Conservation (phyloP, 2,888 invertebrate species). For the Sesia bembeciformis region DNA sequence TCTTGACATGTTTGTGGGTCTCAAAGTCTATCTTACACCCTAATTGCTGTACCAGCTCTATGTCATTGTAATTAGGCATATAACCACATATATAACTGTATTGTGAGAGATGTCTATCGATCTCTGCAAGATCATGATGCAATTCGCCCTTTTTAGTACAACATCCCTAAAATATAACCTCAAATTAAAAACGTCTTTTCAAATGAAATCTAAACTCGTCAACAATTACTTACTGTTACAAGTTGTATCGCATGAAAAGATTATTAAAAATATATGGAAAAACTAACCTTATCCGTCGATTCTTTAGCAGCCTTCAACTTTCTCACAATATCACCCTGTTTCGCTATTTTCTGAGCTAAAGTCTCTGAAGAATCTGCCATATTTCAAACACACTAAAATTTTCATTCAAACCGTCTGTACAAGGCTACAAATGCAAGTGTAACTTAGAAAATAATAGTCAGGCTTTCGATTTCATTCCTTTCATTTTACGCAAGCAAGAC, state of each 20-base stretch:
- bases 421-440: conserved; percentile 44
- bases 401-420: conserved; percentile 14
- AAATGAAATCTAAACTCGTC: not conserved
- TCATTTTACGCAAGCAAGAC: conserved; percentile 22
- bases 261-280: not conserved
- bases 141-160: conserved; percentile 13
- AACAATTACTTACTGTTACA: conserved; percentile 26
- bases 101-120: conserved; percentile 60
- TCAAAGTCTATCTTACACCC: conserved; percentile 37
- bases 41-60: conserved; percentile 42
- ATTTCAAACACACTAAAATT: conserved; percentile 8
- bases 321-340: conserved; percentile 87
- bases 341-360: conserved; percentile 55
- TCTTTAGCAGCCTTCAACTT: conserved; percentile 88
- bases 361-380: conserved; percentile 55
- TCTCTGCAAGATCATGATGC: conserved; percentile 34
- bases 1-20: conserved; percentile 61
- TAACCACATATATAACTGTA: conserved; percentile 75
- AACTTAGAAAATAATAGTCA: conserved; percentile 27
- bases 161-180: conserved; percentile 38
- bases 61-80: conserved; percentile 67
- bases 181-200: not conserved
- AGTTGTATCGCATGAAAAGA: not conserved
- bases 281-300: conserved; percentile 81
- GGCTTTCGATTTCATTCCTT: conserved; percentile 38